Evolutionary conservation across 2,113 vertebrate genomes (phyloP), one percentile per base, ranked within the genome.

Genomic region (Pagrus major): DNA sequence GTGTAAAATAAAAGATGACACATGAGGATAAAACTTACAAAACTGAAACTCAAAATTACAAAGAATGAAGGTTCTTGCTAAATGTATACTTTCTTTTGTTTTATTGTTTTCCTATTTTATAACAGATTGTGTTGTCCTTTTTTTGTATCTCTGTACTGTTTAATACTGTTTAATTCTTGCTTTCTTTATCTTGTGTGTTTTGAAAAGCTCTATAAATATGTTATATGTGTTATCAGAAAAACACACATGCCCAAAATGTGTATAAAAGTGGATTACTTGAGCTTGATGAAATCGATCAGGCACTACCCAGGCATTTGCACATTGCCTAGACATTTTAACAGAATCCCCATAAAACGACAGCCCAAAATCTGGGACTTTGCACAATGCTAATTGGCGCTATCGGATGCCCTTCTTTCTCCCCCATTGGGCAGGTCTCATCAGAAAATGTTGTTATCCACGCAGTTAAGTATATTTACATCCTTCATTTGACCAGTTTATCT

Each of bases 231-330:
- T 31, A 15, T 31, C 16, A 29, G 35, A 27, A 12, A 41, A 47
- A 54, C 5, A 21, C 51, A 81, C 55, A 77, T 27, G 42, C 31
- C 68, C 61, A 56, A 83, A 77, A 67, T 60, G 59, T 80, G 71
- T 80, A 78, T 84, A 42, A 81, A 87, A 83, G 42, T 75, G 39
- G 44, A 86, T 89, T 78, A 86, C 25, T 80, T 66, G 55, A 86
- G 73, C 78, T 80, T 59, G 70, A 73, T 84, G 54, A 69, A 64
- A 52, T 78, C 76, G 61, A 65, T 89, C 66, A 41, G 65, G 47
- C 65, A 84, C 55, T 79, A 88, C 60, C 61, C 67, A 89, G 70
- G 79, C 88, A 92, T 88, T 60, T 91, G 84, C 86, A 93, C 90
- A 92, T 90, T 88, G 89, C 78, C 71, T 76, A 88, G 91, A 88